Base-by-base conservation (phyloP, 2,797 vertebrate genomes). In the Darevskia nairensis region DNA sequence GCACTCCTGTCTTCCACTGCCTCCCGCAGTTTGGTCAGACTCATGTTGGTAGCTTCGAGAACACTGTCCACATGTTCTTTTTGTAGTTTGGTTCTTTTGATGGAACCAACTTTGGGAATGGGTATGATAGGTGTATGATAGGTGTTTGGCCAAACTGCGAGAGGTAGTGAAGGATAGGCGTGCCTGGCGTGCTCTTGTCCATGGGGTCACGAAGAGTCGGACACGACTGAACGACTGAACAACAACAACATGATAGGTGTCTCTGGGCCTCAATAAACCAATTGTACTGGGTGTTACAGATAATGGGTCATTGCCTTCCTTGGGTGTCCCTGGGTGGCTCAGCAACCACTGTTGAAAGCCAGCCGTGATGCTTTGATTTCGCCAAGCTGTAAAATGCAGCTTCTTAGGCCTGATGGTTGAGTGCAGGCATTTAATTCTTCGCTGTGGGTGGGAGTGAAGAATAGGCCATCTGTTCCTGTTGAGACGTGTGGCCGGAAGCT, bases 391-490 rank as follows among this genome's bases (percentile, higher is more conserved):
- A 72, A 80, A 84, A 85, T 39, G 39, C 50, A 69, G 68, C n/a
- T 76, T 41, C 69, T 55, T 68, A 19, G 15, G 13, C 41, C 32
- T 32, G 41, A 68, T 11, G 4, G 21, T 27, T 84, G 21, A 50
- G 46, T 39, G 32, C 41, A 80, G 71, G 35, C 61, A 32, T 80
- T 81, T 76, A 71, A 69, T 84, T 84, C 76, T 84, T 76, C 77
- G 69, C 25, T 55, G 35, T 68, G 35, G 59, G 55, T 39, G 68
- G 76, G 85, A 75, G 44, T 68, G 81, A 86, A 72, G 64, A 66
- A 39, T 13, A 44, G 78, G 25, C 76, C 46, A 59, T 76, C 27
- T 84, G 66, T 80, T 80, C 59, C 75, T 84, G 55, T 80, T 90
- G 84, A 87, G 39, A 11, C 27, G 7, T 75, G 76, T 39, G 69